A percentile compares a stretch with the other conserved stretches of the same genome.
phyloP scores from a whole-genome alignment of 2,797 vertebrate genomes.

The Prionace glauca region DNA sequence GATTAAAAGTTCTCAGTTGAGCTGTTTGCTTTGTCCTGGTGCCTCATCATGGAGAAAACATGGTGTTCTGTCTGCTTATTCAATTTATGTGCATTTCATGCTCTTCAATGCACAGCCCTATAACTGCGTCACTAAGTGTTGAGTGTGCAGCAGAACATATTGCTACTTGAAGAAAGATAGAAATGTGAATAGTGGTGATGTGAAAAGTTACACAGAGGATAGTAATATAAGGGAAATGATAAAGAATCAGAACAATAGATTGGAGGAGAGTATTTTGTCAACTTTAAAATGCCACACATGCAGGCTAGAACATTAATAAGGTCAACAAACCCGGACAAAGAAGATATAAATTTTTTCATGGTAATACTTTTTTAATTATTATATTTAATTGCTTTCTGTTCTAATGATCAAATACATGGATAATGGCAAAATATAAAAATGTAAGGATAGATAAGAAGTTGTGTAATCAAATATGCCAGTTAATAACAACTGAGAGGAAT shows the following conservation, averaged over 20 bases:
- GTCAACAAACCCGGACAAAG: neutral
- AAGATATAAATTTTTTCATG: neutral
- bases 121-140: too few relatives aligned
- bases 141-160: neutral
- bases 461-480: neutral
- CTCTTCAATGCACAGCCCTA: neutral
- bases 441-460: neutral
- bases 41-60: neutral
- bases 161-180: neutral
- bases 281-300: neutral
- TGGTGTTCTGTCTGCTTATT: neutral
- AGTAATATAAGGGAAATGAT: neutral
- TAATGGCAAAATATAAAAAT: neutral
- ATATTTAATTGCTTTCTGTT: neutral
- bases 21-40: neutral
- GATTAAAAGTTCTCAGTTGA: neutral
- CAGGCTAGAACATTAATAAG: neutral
- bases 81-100: neutral
- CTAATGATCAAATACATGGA: neutral
- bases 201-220: neutral
- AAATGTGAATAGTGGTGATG: neutral
- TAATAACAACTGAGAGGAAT: neutral
- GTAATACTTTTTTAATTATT: neutral
- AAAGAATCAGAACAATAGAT: neutral
- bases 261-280: neutral